Conservation (phyloP, 2,888 invertebrate species). For the Pimpla rufipes region DNA sequence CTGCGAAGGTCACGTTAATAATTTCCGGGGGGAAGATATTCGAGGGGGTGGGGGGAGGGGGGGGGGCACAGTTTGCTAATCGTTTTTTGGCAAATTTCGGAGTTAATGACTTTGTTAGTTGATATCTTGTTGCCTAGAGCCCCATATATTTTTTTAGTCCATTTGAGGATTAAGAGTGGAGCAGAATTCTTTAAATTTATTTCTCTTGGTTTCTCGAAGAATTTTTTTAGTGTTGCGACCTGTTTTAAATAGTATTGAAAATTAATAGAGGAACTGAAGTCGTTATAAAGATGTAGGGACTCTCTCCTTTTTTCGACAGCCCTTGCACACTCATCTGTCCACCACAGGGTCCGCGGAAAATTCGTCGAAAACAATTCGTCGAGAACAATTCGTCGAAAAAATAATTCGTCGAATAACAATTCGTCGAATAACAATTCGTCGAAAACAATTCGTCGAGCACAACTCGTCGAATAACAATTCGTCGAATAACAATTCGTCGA, state of each 20-base stretch:
- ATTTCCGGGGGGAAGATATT: neutral
- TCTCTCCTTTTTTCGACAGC: neutral
- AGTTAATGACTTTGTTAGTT: neutral
- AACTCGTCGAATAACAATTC: no score
- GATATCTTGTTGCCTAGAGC: neutral
- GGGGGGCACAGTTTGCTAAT: constrained; percentile 2
- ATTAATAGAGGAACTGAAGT: neutral
- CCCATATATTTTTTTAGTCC: neutral
- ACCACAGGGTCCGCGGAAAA: neutral
- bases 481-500: no score
- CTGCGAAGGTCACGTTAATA: neutral
- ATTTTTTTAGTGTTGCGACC: constrained; percentile 1
- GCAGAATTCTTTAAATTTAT: constrained; percentile 2
- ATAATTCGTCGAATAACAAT: no score
- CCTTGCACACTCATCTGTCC: neutral
- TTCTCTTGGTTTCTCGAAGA: neutral
- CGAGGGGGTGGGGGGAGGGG: no score
- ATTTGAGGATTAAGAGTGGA: neutral
- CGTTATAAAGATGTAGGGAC: neutral
- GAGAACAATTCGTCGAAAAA: no score
- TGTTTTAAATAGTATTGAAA: neutral
- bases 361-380: no score
- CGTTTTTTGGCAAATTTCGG: neutral
- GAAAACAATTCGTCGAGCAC: no score
- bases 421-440: no score